Percentiles rank a stretch among this genome's conserved stretches.
These are phyloP conservation scores for Arnoldichthys spilopterus DNA, from an alignment of 2,797 vertebrate genomes.

Conservation along the genomic window DNA sequence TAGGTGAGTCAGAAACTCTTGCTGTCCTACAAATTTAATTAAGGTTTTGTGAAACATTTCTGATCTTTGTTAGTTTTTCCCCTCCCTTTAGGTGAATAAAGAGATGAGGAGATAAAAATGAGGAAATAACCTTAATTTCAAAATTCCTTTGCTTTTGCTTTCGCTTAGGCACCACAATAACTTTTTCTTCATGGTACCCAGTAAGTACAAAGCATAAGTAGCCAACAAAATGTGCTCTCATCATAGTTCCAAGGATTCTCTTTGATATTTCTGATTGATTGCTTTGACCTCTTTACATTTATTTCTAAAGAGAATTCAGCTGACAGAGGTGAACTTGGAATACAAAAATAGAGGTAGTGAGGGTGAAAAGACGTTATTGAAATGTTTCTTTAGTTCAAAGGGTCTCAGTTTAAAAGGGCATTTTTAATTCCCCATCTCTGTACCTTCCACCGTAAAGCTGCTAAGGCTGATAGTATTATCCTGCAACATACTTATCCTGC, in stretches of 20 bases:
- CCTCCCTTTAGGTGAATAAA: conserved; percentile 16
- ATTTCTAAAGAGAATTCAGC: conserved; percentile 85
- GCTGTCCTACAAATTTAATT: conserved; percentile 1
- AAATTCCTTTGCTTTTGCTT: conserved; percentile 43
- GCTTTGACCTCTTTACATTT: conserved; percentile 88
- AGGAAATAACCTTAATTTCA: conserved; percentile 33
- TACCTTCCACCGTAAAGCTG: conserved; percentile 75
- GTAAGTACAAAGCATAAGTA: conserved; percentile 86
- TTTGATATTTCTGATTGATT: conserved; percentile 96
- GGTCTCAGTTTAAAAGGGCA: conserved; percentile 92
- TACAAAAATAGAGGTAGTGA: conserved; percentile 65
- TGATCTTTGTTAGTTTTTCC: conserved; percentile 45
- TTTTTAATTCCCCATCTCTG: conserved; percentile 89
- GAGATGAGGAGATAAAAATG: conserved; percentile 15
- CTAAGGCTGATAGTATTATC: conserved; percentile 74
- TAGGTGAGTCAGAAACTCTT: neutral
- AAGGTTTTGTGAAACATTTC: conserved; percentile 39
- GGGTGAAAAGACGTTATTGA: conserved; percentile 79
- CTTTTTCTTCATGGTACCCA: conserved; percentile 80
- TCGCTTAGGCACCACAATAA: conserved; percentile 50
- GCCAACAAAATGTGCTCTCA: conserved; percentile 83
- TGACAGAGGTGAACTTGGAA: conserved; percentile 88
- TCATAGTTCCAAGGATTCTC: conserved; percentile 89
- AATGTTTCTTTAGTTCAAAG: conserved; percentile 94
- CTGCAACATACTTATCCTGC: conserved; percentile 74